phyloP scores from a whole-genome alignment of 2,888 invertebrate genomes.

The Hydrotaea cyrtoneurina region DNA sequence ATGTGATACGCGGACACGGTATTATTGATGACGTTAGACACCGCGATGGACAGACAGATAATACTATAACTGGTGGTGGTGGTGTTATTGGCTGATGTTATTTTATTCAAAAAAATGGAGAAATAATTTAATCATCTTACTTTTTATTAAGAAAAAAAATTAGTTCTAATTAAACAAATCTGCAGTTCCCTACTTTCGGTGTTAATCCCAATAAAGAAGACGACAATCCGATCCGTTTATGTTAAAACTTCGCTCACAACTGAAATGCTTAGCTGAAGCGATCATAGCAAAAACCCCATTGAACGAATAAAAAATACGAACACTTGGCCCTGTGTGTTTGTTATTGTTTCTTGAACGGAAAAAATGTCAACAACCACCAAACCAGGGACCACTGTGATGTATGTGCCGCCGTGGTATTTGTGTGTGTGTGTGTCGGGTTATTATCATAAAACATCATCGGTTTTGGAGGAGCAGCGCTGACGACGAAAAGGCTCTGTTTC shows the following conservation, averaged over 20 bases:
- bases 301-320: constrained; percentile 7
- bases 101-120: too few species aligned
- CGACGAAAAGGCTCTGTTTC: too few species aligned
- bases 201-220: constrained; percentile 29
- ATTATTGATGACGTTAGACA: not conserved
- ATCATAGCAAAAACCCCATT: constrained; percentile 52
- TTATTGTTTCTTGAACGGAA: too few species aligned
- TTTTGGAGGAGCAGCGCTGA: too few species aligned
- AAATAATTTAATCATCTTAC: constrained; percentile 9
- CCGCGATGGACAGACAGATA: not conserved
- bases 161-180: not conserved
- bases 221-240: constrained; percentile 49
- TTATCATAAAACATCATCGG: too few species aligned
- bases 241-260: constrained; percentile 58
- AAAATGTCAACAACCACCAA: too few species aligned
- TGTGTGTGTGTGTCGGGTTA: too few species aligned
- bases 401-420: too few species aligned
- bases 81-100: not conserved
- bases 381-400: too few species aligned
- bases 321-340: not conserved
- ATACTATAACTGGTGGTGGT: not conserved
- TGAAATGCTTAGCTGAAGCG: constrained; percentile 50
- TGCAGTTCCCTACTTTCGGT: not conserved
- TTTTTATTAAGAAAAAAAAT: not conserved
- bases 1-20: not conserved